Evolutionary conservation across 2,797 vertebrate genomes (phyloP), one percentile per base, ranked within the genome.

Genomic region (Tamandua tetradactyla): DNA sequence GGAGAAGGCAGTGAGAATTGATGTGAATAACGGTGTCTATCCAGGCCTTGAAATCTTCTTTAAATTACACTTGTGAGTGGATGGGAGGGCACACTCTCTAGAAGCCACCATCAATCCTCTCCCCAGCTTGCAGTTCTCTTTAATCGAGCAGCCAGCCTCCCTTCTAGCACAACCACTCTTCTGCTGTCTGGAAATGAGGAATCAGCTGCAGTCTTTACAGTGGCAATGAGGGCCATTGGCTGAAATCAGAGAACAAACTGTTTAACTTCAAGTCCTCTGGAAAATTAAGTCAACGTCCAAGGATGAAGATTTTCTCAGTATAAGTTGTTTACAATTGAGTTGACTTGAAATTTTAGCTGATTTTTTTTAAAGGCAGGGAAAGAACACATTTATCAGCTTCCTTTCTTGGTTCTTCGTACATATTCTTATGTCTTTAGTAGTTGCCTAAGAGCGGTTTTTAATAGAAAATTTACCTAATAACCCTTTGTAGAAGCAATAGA

Each of bases 41-140:
- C 92, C 94, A 87, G 52, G 94, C 94, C 89, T 94, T 96, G 95
- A 97, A 96, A 96, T 96, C 94, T 93, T 96, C 96, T 96, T 96
- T 96, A 96, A 97, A 97, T 97, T 94, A 95, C 92, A 89, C 96
- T 97, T 96, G 90, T 93, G 96, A 96, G 97, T 94, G 88, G 96
- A 96, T 94, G 75, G 95, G 92, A 95, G 92, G 97, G 90, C 59
- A 91, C 92, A 91, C 82, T 93, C 86, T 93, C 93, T 93, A 81
- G 94, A 96, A 94, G 91, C 76, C n/a, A 12, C 88, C 92, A 97
- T 97, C 97, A 96, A 94, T 97, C 93, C 91, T 96, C 32, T 69
- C 93, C 76, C 69, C 62, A 90, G 90, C 85, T 75, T 94, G 87
- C 62, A 66, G 64, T 94, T 95, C 86, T 62, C 76, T 92, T 80